phyloP scores from a whole-genome alignment of 2,113 vertebrate genomes.

The Hoplias malabaricus region DNA sequence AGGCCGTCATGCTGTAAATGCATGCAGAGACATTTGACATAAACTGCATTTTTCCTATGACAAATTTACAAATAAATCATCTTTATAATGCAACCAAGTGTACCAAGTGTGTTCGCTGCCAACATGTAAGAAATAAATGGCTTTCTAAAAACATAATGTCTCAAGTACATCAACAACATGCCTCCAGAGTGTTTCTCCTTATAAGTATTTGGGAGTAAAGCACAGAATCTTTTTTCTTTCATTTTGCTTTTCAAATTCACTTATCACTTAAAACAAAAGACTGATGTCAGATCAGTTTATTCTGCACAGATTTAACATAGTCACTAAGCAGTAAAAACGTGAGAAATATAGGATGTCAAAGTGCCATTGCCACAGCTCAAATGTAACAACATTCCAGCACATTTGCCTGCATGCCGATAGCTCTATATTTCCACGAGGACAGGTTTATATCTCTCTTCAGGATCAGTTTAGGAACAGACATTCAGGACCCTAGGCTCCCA shows the following conservation, averaged over 20 bases:
- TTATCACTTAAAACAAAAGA: not conserved
- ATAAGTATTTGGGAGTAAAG: not conserved
- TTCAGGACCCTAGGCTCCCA: not conserved
- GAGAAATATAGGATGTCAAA: not conserved
- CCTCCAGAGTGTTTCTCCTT: not conserved
- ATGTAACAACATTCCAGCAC: not conserved
- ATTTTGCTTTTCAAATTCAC: not conserved
- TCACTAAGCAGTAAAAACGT: not conserved
- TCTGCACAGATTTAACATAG: not conserved
- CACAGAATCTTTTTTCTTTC: not conserved
- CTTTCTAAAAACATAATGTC: not conserved
- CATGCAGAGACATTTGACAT: not conserved
- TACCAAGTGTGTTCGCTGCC: not conserved
- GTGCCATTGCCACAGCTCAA: not conserved
- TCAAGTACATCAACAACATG: not conserved
- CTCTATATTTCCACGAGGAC: not conserved
- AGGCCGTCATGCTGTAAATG: not conserved
- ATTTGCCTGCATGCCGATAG: conserved; percentile 2
- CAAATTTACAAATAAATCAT: not conserved
- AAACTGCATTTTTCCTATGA: not conserved
- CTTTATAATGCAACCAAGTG: not conserved
- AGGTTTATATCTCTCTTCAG: not conserved
- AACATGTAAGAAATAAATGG: conserved; percentile 1
- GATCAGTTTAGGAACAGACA: conserved; percentile 1
- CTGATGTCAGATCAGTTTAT: not conserved